Base-by-base conservation (phyloP, 2,113 vertebrate species). In the Malurus cyaneus region DNA sequence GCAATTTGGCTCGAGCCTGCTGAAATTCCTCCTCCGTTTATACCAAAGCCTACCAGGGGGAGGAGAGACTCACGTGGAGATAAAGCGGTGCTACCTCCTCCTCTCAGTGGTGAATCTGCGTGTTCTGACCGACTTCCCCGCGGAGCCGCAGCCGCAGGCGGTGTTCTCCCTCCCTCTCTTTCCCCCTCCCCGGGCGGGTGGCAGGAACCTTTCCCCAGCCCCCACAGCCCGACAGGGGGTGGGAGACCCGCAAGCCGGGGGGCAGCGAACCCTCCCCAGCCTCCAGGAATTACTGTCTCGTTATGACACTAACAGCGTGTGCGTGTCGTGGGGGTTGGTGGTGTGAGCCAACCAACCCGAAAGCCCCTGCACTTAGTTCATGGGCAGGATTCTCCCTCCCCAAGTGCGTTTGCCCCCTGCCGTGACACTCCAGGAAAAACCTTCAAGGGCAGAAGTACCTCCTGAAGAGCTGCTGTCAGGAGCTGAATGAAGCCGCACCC, bases 91-190 rank as follows among this genome's bases (percentile, higher is more conserved):
- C 62, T 73, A 18, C 12, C 1, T 28, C 41, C 31, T 60, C 17
- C 9, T 5, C 3, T 8, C 16, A 0, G 2, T 2, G 24, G 4
- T 0, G 17, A 79, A 5, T 0, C 1, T 10, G 8, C 47, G 32
- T 59, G 23, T 31, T 24, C 32, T 5, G 19, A 8, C 8, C 5
- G 28, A 14, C 32, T 46, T 29, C 25, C 34, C 46, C 8, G 14
- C 3, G 13, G 6, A 82, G 34, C 54, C 8, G 3, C 49, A 53
- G 41, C 3, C 26, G 1, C 39, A 39, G 39, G 39, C 10, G 39
- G 70, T 8, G 1, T 11, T 47, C 17, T 11, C 44, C 11, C 6
- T 28, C 14, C 23, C 26, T 44, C 46, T 29, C 16, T 31, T 20
- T 17, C 66, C 21, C 9, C 18, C 14, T 16, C 15, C 78, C 15